Evolutionary conservation across 2,888 invertebrate species (phyloP), one percentile per base, ranked within the genome.

Genomic region (Caenorhabditis sp.): DNA sequence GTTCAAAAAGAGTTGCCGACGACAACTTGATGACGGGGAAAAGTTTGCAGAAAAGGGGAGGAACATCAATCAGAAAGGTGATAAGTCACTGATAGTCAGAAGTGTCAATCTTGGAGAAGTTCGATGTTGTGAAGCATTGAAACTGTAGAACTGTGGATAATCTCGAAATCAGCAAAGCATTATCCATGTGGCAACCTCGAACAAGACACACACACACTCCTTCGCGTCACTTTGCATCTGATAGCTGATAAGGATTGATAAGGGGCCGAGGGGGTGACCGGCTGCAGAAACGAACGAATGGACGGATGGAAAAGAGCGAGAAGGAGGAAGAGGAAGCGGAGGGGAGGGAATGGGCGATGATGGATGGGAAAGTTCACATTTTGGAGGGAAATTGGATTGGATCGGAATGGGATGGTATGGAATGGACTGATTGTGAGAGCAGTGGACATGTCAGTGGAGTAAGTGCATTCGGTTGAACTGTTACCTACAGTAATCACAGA

Each of bases 161-260:
- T 6, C 5, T 32, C 32, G 9, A 32, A 32, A 32, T 32, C 32
- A 6, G 4, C 32, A 32, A 32, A 32, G 4, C 32, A 6, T 32
- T 9, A 32, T 32, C 9, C 32, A 32, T 50, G 32, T 69, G 58
- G 50, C 61, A 70, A 70, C 69, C 69, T 60, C 69, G 69, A 70
- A 70, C 69, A 70, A 70, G 60, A 70, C 69, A 70, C 69, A 70
- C 51, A 32, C n/a, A n/a, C n/a, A n/a, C n/a, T n/a, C n/a, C n/a
- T n/a, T n/a, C n/a, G n/a, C 68, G 56, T 69, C 68, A 58, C 56
- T 68, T 60, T 69, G 68, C 68, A 69, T 58, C 58, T 69, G 62
- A 26, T 53, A 62, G 44, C n/a, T 71, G 70, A 62, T 71, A 62
- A 55, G 18, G 62, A 55, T 26, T 15, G 13, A 28, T 22, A 22